Base-by-base conservation (phyloP, 2,113 vertebrate species). In the Nycticorax nycticorax region DNA sequence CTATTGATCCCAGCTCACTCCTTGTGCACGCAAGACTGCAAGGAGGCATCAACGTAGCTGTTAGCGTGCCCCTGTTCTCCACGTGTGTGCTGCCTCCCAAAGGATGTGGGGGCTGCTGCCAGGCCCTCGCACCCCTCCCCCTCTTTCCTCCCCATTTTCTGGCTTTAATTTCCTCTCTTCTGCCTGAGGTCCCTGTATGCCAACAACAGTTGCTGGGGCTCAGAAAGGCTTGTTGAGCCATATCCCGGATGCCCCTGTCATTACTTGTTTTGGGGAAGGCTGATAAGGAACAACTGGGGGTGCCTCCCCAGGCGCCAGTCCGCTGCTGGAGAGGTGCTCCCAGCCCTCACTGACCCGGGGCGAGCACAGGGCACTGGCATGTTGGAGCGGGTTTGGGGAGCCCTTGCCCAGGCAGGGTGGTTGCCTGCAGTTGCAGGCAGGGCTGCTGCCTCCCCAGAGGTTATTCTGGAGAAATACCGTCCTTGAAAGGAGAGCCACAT, bases 211-310 rank as follows among this genome's bases (percentile, higher is more conserved):
- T 94, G 22, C 81, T 0, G 0, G 35, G 73, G 74, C 66, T 89
- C 91, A 89, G 89, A 91, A 69, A 69, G 67, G 62, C 92, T 96
- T 93, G 57, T 96, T 91, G 77, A 59, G 87, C 91, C 37, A 0
- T 53, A 79, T 97, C 91, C 87, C 75, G 17, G 43, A 30, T 47
- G 59, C 57, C 81, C 74, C 71, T 95, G 97, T 91, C 96, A 89
- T 73, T 95, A 95, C 94, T 94, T 95, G 94, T 97, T 92, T 62
- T 67, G 62, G 81, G 45, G 71, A 91, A 89, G 71, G 66, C 77
- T 85, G 92, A 93, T 93, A 95, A 96, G 91, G 95, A 94, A 79
- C 48, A 59, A 39, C 84, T 75, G 2, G 74, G 16, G 84, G 66
- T 95, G 87, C 21, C 71, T 88, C 89, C 55, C 30, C 63, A 67